These are phyloP conservation scores for Deilephila porcellus DNA, from an alignment of 2,888 invertebrate genomes.

Conservation along the genomic window DNA sequence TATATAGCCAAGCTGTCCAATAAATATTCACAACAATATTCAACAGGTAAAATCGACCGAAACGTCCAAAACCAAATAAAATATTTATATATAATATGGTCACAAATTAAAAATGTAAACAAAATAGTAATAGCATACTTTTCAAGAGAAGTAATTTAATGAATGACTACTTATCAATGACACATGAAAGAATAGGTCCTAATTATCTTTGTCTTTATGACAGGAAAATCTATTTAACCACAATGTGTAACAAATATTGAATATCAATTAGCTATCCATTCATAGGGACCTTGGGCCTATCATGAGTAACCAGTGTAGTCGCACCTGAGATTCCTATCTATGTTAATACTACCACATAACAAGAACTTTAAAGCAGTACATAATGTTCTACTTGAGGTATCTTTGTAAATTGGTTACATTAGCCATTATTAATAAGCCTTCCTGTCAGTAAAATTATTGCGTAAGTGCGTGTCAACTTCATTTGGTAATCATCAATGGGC, in stretches of 20 bases:
- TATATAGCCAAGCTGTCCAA: too few species aligned
- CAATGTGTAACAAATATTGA: slow-evolving; percentile 34
- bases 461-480: slow-evolving; percentile 33
- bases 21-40: too few species aligned
- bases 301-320: slow-evolving; percentile 49
- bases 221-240: slow-evolving; percentile 31
- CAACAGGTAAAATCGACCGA: too few species aligned
- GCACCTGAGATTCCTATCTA: slow-evolving; percentile 53
- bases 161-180: not conserved
- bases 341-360: slow-evolving; percentile 39
- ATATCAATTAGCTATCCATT: slow-evolving; percentile 45
- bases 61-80: too few species aligned
- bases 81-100: too few species aligned
- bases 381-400: slow-evolving; percentile 26
- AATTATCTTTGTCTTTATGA: slow-evolving; percentile 25
- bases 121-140: too few species aligned
- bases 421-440: slow-evolving; percentile 29
- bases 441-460: slow-evolving; percentile 33
- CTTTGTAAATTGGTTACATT: slow-evolving; percentile 30
- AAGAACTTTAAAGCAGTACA: slow-evolving; percentile 26
- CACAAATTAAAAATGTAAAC: too few species aligned
- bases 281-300: slow-evolving; percentile 35
- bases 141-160: not conserved
- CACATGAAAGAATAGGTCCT: not conserved
- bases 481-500: not conserved